Evolutionary conservation across 2,113 vertebrate genomes (phyloP), one percentile per base, ranked within the genome.

Genomic region (Hemibagrus wyckioides): DNA sequence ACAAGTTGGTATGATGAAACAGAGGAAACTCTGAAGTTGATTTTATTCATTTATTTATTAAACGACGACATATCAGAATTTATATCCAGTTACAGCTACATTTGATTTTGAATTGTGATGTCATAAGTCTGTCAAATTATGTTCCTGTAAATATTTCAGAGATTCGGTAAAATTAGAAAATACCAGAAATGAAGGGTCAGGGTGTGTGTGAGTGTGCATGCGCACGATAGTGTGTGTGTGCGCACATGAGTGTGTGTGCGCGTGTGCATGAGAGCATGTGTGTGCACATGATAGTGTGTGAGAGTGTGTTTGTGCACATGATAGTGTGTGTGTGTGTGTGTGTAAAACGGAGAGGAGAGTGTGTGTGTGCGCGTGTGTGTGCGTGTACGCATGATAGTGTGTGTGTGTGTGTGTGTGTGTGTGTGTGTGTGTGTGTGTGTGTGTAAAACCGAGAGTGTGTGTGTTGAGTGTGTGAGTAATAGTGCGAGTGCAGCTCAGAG

Each of bases 401-500:
- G 19, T 59, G 6, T 59, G 7, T 8, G 2, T 21, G n/a, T n/a
- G n/a, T n/a, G n/a, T n/a, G n/a, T n/a, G 65, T 19, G 67, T 69
- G 67, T 39, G 19, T 71, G 67, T 39, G 30, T 67, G 63, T 67
- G 63, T 67, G n/a, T 67, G 63, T 30, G 61, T 65, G 63, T 65
- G 63, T 65, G 63, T 65, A n/a, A n/a, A n/a, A n/a, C n/a, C n/a
- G n/a, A n/a, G n/a, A n/a, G n/a, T n/a, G n/a, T n/a, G n/a, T n/a
- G n/a, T n/a, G n/a, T n/a, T 65, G 13, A 6, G 3, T 44, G 3
- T 30, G 28, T 65, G 4, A 30, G 63, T 33, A 39, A 65, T 30
- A 63, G 84, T 83, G 76, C 84, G 83, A 76, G 59, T 84, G 56
- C 84, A 88, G 84, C 85, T 56, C 71, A 54, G 80, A 30, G 30